phyloP scores from a whole-genome alignment of 2,113 vertebrate species.

The Perca schrenkii region DNA sequence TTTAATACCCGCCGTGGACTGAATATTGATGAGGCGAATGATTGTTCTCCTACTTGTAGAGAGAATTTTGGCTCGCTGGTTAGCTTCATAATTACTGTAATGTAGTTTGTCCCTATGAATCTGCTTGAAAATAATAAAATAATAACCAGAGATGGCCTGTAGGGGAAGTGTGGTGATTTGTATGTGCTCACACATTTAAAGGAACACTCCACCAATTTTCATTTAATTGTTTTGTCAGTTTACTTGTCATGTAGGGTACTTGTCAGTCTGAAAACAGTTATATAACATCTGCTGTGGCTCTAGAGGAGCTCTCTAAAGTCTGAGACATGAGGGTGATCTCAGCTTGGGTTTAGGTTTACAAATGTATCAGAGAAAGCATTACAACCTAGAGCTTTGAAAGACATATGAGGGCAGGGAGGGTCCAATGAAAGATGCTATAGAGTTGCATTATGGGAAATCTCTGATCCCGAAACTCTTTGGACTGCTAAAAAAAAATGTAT shows the following conservation, averaged over 20 bases:
- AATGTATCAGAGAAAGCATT: not conserved
- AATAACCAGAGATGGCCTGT: slow-evolving; percentile 9
- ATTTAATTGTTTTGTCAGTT: no score
- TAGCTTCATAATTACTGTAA: slow-evolving; percentile 12
- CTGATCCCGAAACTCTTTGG: no score
- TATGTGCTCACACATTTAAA: not conserved
- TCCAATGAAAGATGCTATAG: not conserved
- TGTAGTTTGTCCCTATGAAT: slow-evolving; percentile 10
- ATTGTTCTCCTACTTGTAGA: slow-evolving; percentile 12
- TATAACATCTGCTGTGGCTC: no score
- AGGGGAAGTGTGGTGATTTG: slow-evolving; percentile 13
- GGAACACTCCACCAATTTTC: not conserved
- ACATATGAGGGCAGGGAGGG: not conserved
- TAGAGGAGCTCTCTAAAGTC: no score
- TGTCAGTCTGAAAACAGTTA: not conserved
- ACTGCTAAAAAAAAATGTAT: no score
- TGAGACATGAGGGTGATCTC: not conserved
- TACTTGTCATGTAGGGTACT: no score
- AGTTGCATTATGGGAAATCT: no score
- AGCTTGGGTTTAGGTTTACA: not conserved
- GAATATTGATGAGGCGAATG: slow-evolving; percentile 17
- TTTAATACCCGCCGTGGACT: not conserved
- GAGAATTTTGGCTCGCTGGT: slow-evolving; percentile 12
- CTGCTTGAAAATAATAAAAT: slow-evolving; percentile 5
- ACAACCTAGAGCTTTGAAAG: not conserved